Evolutionary conservation across 2,113 vertebrate genomes (phyloP), one percentile per base, ranked within the genome.

Genomic region (Dendropsophus ebraccatus): DNA sequence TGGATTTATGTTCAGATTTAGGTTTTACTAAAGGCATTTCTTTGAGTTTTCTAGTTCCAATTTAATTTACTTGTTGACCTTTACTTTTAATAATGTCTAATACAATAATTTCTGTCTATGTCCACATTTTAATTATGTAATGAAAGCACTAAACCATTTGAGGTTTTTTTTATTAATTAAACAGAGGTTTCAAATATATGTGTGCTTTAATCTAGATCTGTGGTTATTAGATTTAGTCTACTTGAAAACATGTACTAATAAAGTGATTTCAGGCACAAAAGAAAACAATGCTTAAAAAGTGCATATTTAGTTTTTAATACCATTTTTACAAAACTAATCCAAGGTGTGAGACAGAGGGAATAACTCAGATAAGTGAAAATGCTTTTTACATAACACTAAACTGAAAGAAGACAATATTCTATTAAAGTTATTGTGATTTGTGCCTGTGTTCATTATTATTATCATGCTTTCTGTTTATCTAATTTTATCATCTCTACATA

Each of bases 81-180:
- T 85, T 85, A 79, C 13, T 85, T 85, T 79, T 69, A 85, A 67
- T 85, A 85, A 85, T 79, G 47, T 70, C 54, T 85, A 69, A 79
- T 69, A 52, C 58, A 85, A 85, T 56, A 12, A 35, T 79, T 79
- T 79, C 60, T 79, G 60, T 41, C 60, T 69, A 65, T 85, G 74
- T 85, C 84, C 84, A 85, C 47, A 79, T 79, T 85, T 79, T 85
- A 85, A 85, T 85, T 79, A 85, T 70, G 50, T 79, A 30, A 85
- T 78, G 37, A 69, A 65, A 41, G 45, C 52, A 58, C 47, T 79
- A 79, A 69, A 67, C 73, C 75, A 32, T 30, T 25, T 54, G 84
- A 54, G 30, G 49, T 78, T 69, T n/a, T 52, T 50, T 16, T 65
- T 32, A 30, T 86, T 86, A 86, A 86, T 72, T 86, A 56, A 80